phyloP scores from a whole-genome alignment of 2,888 invertebrate genomes.

The Andrena marginata region DNA sequence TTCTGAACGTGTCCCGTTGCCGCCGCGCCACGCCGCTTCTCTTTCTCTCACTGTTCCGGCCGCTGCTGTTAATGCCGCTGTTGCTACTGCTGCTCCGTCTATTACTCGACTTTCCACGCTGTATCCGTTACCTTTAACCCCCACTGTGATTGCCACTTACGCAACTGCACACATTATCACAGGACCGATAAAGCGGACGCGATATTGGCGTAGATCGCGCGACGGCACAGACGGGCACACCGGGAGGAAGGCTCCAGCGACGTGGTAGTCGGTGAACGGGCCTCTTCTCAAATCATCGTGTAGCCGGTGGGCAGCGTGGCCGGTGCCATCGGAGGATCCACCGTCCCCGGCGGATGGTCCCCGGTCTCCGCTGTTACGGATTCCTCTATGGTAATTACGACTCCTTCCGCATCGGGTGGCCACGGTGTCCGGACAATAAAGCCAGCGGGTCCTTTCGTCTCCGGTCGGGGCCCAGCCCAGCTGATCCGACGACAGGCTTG shows the following conservation, averaged over 20 bases:
- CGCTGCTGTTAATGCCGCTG: constrained; percentile 19
- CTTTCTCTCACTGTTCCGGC: constrained; percentile 28
- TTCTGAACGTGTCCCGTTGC: background rate
- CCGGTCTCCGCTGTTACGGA: constrained; percentile 37
- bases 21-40: background rate
- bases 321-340: background rate
- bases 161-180: constrained; percentile 77
- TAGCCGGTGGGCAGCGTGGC: background rate
- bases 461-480: constrained; percentile 69
- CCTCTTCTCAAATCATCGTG: background rate
- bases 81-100: constrained; percentile 54
- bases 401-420: constrained; percentile 58
- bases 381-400: constrained; percentile 65
- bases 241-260: background rate
- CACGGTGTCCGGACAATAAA: constrained; percentile 53
- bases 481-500: constrained; percentile 56
- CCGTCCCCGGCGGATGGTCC: constrained; percentile 22
- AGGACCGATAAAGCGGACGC: constrained; percentile 59
- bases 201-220: constrained; percentile 54
- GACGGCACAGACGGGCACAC: constrained; percentile 73
- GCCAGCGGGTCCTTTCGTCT: constrained; percentile 56
- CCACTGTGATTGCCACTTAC: constrained; percentile 77
- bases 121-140: constrained; percentile 54
- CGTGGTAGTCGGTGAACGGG: background rate
- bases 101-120: constrained; percentile 34